Conservation (phyloP, 2,797 vertebrate genomes). For the Bovichtus diacanthus region DNA sequence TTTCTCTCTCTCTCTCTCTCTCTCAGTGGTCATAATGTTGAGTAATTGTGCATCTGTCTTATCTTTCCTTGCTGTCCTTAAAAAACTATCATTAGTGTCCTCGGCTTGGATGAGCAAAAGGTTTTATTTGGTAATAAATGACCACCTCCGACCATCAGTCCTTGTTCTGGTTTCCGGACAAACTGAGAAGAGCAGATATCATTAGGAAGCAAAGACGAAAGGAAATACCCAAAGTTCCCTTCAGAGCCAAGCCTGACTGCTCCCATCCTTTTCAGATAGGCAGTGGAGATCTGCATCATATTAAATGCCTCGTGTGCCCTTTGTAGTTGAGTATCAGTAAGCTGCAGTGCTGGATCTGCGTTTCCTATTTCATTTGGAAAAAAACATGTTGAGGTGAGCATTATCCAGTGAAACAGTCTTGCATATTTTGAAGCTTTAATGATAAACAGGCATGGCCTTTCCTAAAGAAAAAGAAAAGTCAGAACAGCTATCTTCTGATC, state of each 20-base stretch:
- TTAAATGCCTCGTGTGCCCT: conserved; percentile 58
- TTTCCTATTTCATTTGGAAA: conserved; percentile 50
- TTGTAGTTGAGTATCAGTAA: conserved; percentile 57
- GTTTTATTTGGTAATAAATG: conserved; percentile 15
- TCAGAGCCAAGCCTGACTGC: conserved; percentile 53
- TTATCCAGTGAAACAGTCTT: conserved; percentile 17
- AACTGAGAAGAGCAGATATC: conserved; percentile 38
- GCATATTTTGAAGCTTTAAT: conserved; percentile 13
- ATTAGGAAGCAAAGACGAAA: conserved; percentile 56
- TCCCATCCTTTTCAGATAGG: conserved; percentile 53
- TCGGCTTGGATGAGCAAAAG: conserved; percentile 1
- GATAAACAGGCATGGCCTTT: conserved; percentile 20
- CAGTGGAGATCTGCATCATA: conserved; percentile 55
- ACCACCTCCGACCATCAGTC: conserved; percentile 5
- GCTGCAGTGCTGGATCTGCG: conserved; percentile 20
- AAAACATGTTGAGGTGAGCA: conserved; percentile 20
- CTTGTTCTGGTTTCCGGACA: conserved; percentile 15
- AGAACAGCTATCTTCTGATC: conserved; percentile 13
- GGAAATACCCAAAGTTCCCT: conserved; percentile 64
- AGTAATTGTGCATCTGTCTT: neutral
- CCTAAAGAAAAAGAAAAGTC: neutral
- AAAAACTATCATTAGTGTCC: neutral
- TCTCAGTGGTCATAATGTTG: conserved; percentile 1
- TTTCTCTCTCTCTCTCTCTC: neutral
- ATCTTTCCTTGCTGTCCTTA: neutral